Evolutionary conservation across 2,797 vertebrate genomes (phyloP).

Genomic region (Orientallactaga sibirica): DNA sequence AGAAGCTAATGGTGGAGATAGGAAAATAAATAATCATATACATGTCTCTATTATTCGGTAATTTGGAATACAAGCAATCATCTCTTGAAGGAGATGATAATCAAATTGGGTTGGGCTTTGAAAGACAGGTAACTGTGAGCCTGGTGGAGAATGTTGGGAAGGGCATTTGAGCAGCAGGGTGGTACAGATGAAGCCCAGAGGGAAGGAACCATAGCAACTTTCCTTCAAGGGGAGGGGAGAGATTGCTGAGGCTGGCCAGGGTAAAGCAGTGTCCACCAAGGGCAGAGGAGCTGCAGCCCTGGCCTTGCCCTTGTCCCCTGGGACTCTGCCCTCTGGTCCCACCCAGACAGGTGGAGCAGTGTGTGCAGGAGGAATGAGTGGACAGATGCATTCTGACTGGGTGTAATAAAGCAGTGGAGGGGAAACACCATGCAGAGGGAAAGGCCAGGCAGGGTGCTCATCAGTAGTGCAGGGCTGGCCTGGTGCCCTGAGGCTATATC

Average conservation of each 20-base stretch:
- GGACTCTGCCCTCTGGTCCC: not conserved
- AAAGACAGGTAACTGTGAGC: not conserved
- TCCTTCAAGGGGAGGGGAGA: not conserved
- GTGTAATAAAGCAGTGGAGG: not conserved
- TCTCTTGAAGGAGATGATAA: constrained; percentile 41
- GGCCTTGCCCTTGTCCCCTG: not conserved
- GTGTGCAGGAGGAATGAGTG: not conserved
- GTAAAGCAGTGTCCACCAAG: not conserved
- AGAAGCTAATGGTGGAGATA: not conserved
- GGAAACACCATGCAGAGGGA: not conserved
- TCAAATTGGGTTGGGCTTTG: constrained; percentile 30
- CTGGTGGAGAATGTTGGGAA: not conserved
- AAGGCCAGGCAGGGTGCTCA: not conserved
- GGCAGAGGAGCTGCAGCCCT: not conserved
- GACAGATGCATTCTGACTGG: not conserved
- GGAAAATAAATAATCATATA: constrained; percentile 8
- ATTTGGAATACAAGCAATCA: not conserved
- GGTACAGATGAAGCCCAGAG: not conserved
- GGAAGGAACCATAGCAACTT: not conserved
- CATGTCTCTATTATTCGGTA: not conserved
- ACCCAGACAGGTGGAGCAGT: not conserved
- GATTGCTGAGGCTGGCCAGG: not conserved
- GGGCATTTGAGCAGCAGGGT: not conserved
- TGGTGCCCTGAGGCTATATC: not conserved
- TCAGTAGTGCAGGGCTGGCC: not conserved